Conservation (phyloP, 2,888 invertebrate genomes). For the Bembecia ichneumoniformis region DNA sequence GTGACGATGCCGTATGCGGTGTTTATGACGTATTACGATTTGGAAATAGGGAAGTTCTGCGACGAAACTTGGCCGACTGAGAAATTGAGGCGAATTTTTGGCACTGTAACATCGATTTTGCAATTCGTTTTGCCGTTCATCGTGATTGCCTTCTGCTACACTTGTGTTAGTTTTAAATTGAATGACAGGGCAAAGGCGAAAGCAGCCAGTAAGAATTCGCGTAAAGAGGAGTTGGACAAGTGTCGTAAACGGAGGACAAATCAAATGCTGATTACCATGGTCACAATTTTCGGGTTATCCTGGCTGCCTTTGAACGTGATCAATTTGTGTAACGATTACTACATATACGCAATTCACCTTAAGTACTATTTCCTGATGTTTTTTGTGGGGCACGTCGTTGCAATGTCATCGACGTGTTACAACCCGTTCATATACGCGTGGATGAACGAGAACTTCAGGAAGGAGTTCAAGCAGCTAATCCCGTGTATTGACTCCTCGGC, state of each 20-base stretch:
- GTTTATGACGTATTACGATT: conserved; percentile 78
- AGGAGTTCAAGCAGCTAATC: conserved; percentile 88
- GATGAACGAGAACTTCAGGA: conserved; percentile 96
- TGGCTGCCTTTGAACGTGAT: conserved; percentile 94
- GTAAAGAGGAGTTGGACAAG: conserved; percentile 90
- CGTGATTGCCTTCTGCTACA: conserved; percentile 95
- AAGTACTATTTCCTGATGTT: conserved; percentile 90
- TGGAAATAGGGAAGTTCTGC: conserved; percentile 75
- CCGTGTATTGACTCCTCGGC: conserved; percentile 74
- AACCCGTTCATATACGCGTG: conserved; percentile 97
- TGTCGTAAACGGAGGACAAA: conserved; percentile 93
- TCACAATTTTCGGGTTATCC: conserved; percentile 94
- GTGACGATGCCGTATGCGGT: conserved; percentile 94
- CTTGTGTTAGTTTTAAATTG: conserved; percentile 89
- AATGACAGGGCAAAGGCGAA: conserved; percentile 87
- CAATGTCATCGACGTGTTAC: conserved; percentile 97
- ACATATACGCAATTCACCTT: conserved; percentile 80
- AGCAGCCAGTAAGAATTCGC: conserved; percentile 87
- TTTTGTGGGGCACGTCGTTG: conserved; percentile 90
- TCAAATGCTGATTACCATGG: conserved; percentile 98
- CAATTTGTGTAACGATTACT: conserved; percentile 89
- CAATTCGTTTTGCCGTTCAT: conserved; percentile 96
- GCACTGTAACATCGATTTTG: conserved; percentile 87
- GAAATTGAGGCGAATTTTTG: conserved; percentile 83
- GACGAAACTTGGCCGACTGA: conserved; percentile 94